Conservation (phyloP, 2,888 invertebrate species). For the Galerucella pusilla region DNA sequence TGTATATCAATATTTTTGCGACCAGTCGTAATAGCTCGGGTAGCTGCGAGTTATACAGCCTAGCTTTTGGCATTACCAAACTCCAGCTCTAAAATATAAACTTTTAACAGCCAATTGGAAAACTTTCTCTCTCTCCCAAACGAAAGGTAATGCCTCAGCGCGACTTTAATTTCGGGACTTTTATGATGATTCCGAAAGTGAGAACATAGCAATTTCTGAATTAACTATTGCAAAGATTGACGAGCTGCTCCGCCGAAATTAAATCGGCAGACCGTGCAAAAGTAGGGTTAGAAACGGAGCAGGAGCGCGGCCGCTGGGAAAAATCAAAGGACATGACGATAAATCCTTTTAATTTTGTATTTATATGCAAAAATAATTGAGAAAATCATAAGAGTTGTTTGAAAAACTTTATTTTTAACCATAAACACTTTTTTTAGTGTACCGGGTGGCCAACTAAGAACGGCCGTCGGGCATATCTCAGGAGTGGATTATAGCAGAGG, state of each 20-base stretch:
- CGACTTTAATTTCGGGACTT: slow-evolving; percentile 56
- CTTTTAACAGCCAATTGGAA: slow-evolving; percentile 44
- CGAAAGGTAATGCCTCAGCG: slow-evolving; percentile 38
- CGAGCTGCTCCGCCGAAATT: slow-evolving; percentile 62
- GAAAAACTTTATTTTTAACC: too few species aligned
- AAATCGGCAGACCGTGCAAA: slow-evolving; percentile 57
- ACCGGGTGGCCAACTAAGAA: too few species aligned
- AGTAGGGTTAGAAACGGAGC: slow-evolving; percentile 19
- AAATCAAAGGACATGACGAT: background rate
- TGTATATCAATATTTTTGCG: slow-evolving; percentile 8
- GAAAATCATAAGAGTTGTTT: too few species aligned
- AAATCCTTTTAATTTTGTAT: too few species aligned
- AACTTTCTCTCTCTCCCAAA: slow-evolving; percentile 43
- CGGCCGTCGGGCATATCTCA: too few species aligned
- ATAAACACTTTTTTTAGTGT: too few species aligned
- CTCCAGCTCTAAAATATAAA: slow-evolving; percentile 39
- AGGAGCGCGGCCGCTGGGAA: background rate
- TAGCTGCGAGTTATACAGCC: slow-evolving; percentile 19
- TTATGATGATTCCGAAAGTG: slow-evolving; percentile 59
- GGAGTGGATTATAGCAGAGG: too few species aligned
- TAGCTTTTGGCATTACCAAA: slow-evolving; percentile 24
- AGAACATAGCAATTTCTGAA: slow-evolving; percentile 60
- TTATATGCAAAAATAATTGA: too few species aligned
- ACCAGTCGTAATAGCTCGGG: slow-evolving; percentile 17
- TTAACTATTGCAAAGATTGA: slow-evolving; percentile 63